These are phyloP conservation scores for Pipistrellus nathusii DNA, from an alignment of 2,797 vertebrate species.

Conservation along the genomic window DNA sequence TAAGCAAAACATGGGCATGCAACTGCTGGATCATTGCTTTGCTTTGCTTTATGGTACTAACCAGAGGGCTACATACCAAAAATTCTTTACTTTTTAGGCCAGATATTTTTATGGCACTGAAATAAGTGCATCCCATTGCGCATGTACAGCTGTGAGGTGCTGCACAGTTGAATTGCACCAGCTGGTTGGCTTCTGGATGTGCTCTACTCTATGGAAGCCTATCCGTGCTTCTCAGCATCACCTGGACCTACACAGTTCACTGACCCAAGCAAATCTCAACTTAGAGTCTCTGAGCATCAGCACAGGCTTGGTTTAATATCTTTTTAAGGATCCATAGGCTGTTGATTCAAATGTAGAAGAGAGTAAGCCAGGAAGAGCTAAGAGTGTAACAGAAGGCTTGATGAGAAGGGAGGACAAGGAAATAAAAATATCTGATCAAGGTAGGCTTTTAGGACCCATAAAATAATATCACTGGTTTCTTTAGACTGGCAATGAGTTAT, in stretches of 20 bases:
- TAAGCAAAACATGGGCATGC: conserved; percentile 19
- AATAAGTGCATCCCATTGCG: background rate
- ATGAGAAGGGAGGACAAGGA: background rate
- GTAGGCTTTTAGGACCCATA: background rate
- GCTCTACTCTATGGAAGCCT: background rate
- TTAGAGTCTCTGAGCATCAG: background rate
- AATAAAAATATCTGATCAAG: background rate
- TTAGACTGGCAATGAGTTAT: background rate
- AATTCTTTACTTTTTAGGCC: background rate
- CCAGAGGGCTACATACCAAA: background rate
- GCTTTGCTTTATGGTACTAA: background rate
- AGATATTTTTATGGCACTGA: conserved; percentile 17
- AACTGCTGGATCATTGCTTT: conserved; percentile 11
- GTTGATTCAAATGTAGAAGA: background rate
- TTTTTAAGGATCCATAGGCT: background rate
- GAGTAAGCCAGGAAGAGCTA: background rate
- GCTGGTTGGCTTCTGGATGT: background rate
- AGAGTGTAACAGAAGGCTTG: background rate
- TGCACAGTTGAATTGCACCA: background rate
- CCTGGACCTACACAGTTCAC: background rate
- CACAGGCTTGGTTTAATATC: background rate
- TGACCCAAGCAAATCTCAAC: background rate
- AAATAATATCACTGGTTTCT: background rate
- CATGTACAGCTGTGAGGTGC: background rate
- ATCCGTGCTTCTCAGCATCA: background rate